Evolutionary conservation across 1,140 invertebrate genomes (phyloP).

Genomic region (Thereuonema tuberculata): DNA sequence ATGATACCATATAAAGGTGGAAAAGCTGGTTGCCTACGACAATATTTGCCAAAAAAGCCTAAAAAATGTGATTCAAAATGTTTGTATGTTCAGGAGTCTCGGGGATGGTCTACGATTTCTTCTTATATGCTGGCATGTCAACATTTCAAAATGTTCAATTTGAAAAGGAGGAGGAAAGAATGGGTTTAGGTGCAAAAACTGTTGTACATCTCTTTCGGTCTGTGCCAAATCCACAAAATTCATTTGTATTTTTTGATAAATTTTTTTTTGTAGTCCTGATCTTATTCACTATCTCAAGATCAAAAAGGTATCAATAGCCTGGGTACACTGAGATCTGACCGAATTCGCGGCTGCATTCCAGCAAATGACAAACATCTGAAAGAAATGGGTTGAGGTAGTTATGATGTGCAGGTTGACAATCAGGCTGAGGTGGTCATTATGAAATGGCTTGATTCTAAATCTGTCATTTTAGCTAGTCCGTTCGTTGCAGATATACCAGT

Average conservation of each 20-base stretch:
- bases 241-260: background rate
- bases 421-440: background rate
- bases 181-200: background rate
- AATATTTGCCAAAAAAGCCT: constrained; percentile 31
- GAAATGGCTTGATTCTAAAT: background rate
- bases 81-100: constrained; percentile 26
- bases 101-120: constrained; percentile 31
- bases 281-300: background rate
- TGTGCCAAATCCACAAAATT: background rate
- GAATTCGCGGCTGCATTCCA: background rate
- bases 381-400: background rate
- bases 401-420: background rate
- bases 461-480: background rate
- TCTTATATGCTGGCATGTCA: constrained; percentile 27
- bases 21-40: constrained; percentile 20
- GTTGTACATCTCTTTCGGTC: background rate
- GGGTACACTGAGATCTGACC: background rate
- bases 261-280: background rate
- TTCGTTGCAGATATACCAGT: background rate
- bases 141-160: background rate
- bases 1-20: background rate
- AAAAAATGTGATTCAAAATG: constrained; percentile 34
- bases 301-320: background rate
- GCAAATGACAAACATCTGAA: background rate
- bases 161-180: background rate